Evolutionary conservation across 2,113 vertebrate genomes (phyloP).

Genomic region (Misgurnus anguillicaudatus): DNA sequence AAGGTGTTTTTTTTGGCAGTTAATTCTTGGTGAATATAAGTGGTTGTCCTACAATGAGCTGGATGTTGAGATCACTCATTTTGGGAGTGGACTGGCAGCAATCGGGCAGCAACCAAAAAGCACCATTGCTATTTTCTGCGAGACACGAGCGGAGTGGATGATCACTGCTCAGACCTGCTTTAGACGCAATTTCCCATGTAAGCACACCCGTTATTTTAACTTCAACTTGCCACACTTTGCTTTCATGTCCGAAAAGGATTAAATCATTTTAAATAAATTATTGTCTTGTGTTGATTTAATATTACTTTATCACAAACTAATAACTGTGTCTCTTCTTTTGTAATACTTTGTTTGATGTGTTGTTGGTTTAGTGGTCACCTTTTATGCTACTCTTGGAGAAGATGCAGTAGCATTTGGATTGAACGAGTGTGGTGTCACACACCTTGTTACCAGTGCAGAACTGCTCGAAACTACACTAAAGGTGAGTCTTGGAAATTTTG

Average conservation of each 20-base stretch:
- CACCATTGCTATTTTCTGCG: slow-evolving; percentile 92
- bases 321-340: neutral
- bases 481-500: slow-evolving; percentile 68
- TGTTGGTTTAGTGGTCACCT: slow-evolving; percentile 84
- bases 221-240: neutral
- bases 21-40: slow-evolving; percentile 90
- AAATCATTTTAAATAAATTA: neutral
- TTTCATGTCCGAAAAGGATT: neutral
- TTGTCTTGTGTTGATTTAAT: neutral
- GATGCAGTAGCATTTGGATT: slow-evolving; percentile 90
- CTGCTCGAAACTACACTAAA: slow-evolving; percentile 92
- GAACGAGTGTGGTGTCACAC: slow-evolving; percentile 88
- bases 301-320: neutral
- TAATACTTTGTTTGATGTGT: slow-evolving; percentile 12
- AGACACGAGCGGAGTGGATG: slow-evolving; percentile 97
- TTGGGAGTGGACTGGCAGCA: slow-evolving; percentile 86
- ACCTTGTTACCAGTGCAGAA: slow-evolving; percentile 89
- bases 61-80: slow-evolving; percentile 72
- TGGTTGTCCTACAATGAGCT: slow-evolving; percentile 91
- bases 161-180: slow-evolving; percentile 92
- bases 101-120: slow-evolving; percentile 85
- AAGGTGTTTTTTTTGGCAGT: slow-evolving; percentile 65
- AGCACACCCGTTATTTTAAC: slow-evolving; percentile 59
- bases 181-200: slow-evolving; percentile 92
- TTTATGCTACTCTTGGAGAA: slow-evolving; percentile 94